Percentiles rank a stretch among this genome's conserved stretches.
phyloP scores from a whole-genome alignment of 2,113 vertebrate species.

The Clarias gariepinus region DNA sequence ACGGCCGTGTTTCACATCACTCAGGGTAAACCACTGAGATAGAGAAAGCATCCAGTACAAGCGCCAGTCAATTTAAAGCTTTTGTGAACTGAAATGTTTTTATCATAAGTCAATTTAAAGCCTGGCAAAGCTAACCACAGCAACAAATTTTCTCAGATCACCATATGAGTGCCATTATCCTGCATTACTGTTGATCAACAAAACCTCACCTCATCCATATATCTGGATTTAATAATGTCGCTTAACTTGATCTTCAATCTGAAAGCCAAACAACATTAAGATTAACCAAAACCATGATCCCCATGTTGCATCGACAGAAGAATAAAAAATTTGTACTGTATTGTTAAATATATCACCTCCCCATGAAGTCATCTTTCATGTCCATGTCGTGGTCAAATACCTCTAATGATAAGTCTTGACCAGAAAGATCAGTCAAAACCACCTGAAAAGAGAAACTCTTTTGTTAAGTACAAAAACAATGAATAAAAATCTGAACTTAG shows the following conservation, averaged over 20 bases:
- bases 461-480: background rate
- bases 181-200: background rate
- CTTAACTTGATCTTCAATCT: conserved; percentile 84
- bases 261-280: conserved; percentile 18
- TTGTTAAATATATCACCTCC: conserved; percentile 71
- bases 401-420: conserved; percentile 83
- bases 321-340: background rate
- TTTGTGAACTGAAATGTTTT: background rate
- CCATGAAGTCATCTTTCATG: conserved; percentile 89
- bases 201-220: conserved; percentile 80
- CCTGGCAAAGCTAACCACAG: no score
- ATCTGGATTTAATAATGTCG: conserved; percentile 76
- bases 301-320: background rate
- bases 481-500: background rate
- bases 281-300: background rate
- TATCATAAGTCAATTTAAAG: background rate
- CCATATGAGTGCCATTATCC: background rate
- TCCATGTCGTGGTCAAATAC: conserved; percentile 90
- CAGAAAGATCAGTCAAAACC: conserved; percentile 80
- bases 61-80: background rate
- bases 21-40: conserved; percentile 84
- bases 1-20: conserved; percentile 83
- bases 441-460: conserved; percentile 67
- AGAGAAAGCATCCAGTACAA: background rate
- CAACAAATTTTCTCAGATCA: background rate